Conservation (phyloP, 2,888 invertebrate genomes). For the Melipona bicolor region DNA sequence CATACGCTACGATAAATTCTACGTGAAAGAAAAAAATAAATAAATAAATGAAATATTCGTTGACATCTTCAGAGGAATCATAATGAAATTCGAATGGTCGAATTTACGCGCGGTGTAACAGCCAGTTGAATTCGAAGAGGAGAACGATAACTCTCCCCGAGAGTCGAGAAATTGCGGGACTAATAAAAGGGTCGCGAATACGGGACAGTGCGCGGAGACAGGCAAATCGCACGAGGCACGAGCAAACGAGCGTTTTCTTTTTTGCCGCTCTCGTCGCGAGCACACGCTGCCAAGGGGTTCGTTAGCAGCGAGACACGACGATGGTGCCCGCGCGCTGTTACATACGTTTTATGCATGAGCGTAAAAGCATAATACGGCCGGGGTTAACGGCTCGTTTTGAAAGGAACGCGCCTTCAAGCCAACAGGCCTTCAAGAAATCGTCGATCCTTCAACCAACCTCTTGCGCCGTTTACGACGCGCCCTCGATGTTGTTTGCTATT, state of each 20-base stretch:
- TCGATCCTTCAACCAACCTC: neutral
- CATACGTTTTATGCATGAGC: conserved; percentile 55
- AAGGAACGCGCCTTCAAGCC: neutral
- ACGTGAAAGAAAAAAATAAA: too few species aligned
- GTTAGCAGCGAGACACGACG: conserved; percentile 58
- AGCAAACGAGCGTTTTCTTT: conserved; percentile 59
- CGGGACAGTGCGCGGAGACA: conserved; percentile 18
- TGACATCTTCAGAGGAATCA: neutral
- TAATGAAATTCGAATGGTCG: neutral
- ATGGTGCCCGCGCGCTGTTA: conserved; percentile 29
- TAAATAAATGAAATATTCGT: neutral
- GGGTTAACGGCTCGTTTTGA: conserved; percentile 26
- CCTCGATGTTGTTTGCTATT: conserved; percentile 1
- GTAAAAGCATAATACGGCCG: conserved; percentile 39
- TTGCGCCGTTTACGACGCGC: neutral
- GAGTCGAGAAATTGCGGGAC: conserved; percentile 12
- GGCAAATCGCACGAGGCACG: conserved; percentile 57
- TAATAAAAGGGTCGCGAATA: conserved; percentile 20
- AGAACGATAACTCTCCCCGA: conserved; percentile 7
- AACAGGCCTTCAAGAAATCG: conserved; percentile 31
- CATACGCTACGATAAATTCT: too few species aligned
- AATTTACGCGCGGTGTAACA: neutral
- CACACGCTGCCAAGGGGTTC: conserved; percentile 63
- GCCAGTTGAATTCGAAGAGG: neutral
- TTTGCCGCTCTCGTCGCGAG: conserved; percentile 59